Base-by-base conservation (phyloP, 2,888 invertebrate genomes). In the Rhimphoctona megacephalus region DNA sequence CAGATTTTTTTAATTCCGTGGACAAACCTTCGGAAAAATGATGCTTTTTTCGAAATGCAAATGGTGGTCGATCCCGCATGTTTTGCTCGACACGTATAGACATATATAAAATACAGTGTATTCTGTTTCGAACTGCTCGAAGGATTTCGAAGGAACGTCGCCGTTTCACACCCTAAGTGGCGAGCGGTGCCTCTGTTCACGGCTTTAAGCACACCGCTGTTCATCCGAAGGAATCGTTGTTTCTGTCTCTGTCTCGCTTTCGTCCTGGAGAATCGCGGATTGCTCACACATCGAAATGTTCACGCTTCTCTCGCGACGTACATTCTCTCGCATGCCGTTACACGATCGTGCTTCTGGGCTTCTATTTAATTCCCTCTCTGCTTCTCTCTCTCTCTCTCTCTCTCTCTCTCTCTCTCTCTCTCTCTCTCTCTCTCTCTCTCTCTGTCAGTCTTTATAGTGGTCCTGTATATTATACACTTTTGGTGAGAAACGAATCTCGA, bases 121-220 rank as follows among this genome's bases (percentile, higher is more conserved):
- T 83, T 79, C 61, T 77, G 70, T 66, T 57, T 69, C 46, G 54
- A 79, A 83, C 69, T 88, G 82, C 81, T 86, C 79, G 85, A 87
- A 88, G 86, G 89, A 87, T 86, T 89, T 89, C 89, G 91, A 92
- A 92, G 91, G 91, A 91, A 91, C 90, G 92, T 92, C 92, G 91
- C 90, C 90, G 90, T 91, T 92, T 93, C 93, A 92, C 93, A 92
- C 93, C 92, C 92, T 92, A 92, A 92, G 93, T 93, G 92, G 92
- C 91, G 91, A 80, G 85, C 92, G 92, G 89, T 83, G 89, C 87
- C 86, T 89, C 88, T 90, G 91, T 90, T 91, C 91, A 89, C 90
- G 90, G 89, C 79, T 82, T 83, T 85, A 83, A 85, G 52, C 67
- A 76, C 89, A 81, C 43, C 70, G 79, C 70, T 33, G 33, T 57